These are phyloP conservation scores for Drosophila bipectinata DNA, from an alignment of 1,140 invertebrate genomes.

Conservation along the genomic window DNA sequence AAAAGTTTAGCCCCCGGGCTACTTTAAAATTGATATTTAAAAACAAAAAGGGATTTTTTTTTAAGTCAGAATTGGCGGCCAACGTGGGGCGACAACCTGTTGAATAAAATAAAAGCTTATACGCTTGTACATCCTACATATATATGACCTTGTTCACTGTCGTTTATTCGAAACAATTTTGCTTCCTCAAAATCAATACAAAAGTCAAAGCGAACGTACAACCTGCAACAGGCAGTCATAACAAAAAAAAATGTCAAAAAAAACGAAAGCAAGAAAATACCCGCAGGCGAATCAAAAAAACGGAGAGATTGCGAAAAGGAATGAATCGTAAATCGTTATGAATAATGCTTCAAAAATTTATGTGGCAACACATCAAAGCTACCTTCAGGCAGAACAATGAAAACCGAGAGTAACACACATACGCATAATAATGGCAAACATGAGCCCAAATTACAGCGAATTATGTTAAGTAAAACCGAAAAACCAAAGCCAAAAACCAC, in stretches of 20 bases:
- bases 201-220: conserved; percentile 18
- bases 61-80: neutral
- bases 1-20: neutral
- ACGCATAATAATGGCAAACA: conserved; percentile 57
- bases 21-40: conserved; percentile 19
- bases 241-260: conserved; percentile 2
- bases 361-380: conserved; percentile 46
- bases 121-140: neutral
- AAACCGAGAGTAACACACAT: conserved; percentile 23
- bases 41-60: conserved; percentile 8
- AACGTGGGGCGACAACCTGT: conserved; percentile 54
- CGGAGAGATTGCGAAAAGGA: neutral
- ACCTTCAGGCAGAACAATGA: conserved; percentile 48
- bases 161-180: conserved; percentile 24
- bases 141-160: conserved; percentile 5
- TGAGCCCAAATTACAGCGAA: conserved; percentile 47
- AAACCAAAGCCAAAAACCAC: conserved; percentile 28
- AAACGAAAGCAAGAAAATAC: conserved; percentile 17
- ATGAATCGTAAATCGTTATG: conserved; percentile 55
- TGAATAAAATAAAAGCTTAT: conserved; percentile 31
- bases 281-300: conserved; percentile 53
- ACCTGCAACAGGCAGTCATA: conserved; percentile 4
- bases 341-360: conserved; percentile 58
- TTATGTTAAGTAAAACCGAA: conserved; percentile 55
- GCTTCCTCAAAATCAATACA: conserved; percentile 32